These are phyloP conservation scores for Pristionchus entomophagus DNA, from an alignment of 2,888 invertebrate genomes.

Conservation along the genomic window DNA sequence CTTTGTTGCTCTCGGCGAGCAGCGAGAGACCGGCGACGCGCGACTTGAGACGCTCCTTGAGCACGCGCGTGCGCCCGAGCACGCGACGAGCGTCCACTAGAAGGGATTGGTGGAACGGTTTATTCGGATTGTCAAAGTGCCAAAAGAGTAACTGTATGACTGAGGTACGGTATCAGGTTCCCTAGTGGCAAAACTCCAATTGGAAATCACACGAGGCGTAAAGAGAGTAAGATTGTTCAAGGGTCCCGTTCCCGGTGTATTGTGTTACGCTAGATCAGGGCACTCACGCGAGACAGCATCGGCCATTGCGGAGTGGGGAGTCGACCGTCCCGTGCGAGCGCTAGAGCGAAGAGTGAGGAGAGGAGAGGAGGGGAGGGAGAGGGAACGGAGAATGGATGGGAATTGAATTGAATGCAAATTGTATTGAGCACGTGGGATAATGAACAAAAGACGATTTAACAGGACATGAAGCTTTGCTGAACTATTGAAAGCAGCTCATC, in stretches of 20 bases:
- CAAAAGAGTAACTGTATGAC: too few species aligned
- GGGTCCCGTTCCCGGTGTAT: too few species aligned
- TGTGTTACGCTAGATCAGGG: too few species aligned
- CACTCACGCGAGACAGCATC: background rate
- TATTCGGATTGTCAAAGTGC: background rate
- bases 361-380: background rate
- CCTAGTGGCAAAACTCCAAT: too few species aligned
- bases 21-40: constrained; percentile 35
- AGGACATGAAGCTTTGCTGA: too few species aligned
- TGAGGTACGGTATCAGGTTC: too few species aligned
- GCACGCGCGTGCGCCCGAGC: constrained; percentile 10
- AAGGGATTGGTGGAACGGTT: background rate
- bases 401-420: background rate
- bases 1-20: constrained; percentile 25
- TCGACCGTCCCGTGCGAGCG: constrained; percentile 3
- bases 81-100: constrained; percentile 38
- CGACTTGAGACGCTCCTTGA: constrained; percentile 11
- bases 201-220: too few species aligned
- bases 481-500: too few species aligned
- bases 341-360: background rate
- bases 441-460: too few species aligned
- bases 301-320: background rate
- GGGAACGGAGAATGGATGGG: background rate
- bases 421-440: too few species aligned
- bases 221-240: too few species aligned